Percentiles rank a stretch among this genome's conserved stretches.
These are phyloP conservation scores for Lottia gigantea DNA, from an alignment of 2,888 invertebrate species.

Conservation along the genomic window DNA sequence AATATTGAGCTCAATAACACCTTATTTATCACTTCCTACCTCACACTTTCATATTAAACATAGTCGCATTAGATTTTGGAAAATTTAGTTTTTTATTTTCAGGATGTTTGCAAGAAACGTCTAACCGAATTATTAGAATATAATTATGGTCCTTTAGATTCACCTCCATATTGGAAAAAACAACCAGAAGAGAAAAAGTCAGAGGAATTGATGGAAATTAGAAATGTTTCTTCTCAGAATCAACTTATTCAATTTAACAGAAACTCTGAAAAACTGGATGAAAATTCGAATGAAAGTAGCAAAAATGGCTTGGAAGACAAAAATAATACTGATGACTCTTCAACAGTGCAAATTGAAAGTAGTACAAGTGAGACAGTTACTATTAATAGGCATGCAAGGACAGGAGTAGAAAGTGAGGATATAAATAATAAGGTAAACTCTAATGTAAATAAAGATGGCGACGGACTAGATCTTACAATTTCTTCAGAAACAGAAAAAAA, in stretches of 20 bases:
- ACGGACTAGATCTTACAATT: too few relatives aligned
- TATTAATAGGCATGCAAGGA: not conserved
- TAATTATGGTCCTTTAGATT: constrained; percentile 40
- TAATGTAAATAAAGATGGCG: not conserved
- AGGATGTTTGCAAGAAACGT: constrained; percentile 16
- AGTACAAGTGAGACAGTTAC: not conserved
- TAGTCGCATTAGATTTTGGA: too few relatives aligned
- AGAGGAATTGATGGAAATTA: constrained; percentile 3
- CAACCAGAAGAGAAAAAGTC: constrained; percentile 14
- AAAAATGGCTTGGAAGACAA: not conserved
- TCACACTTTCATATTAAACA: too few relatives aligned
- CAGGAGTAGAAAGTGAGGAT: constrained; percentile 8
- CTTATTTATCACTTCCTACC: too few relatives aligned
- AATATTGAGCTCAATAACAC: too few relatives aligned
- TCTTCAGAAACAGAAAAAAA: too few relatives aligned
- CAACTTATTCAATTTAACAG: constrained; percentile 10
- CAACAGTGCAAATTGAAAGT: not conserved
- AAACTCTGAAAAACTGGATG: not conserved
- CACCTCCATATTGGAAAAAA: constrained; percentile 34
- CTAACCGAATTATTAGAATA: constrained; percentile 35
- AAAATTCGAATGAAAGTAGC: not conserved
- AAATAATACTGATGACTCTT: not conserved
- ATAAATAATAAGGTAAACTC: not conserved
- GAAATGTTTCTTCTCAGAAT: not conserved
- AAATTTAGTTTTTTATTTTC: not conserved